Evolutionary conservation across 2,888 invertebrate genomes (phyloP), one percentile per base, ranked within the genome.

Genomic region (Leucania comma): DNA sequence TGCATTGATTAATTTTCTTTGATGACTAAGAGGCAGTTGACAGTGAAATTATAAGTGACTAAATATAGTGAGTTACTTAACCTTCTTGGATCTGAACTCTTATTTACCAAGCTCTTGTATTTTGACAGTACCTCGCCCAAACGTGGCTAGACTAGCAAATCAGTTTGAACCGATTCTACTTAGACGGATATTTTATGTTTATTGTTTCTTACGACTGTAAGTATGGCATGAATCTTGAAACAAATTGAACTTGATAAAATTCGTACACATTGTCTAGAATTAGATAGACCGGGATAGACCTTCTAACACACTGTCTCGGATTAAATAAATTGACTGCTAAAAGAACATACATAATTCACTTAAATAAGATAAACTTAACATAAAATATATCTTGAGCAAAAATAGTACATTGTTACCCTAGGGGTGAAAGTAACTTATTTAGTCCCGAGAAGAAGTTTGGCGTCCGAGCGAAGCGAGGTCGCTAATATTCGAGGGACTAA

Each of bases 101-200:
- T 68, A 66, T 76, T 76, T 70, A 72, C 57, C 57, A 57, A 69
- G 59, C 53, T 69, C 56, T 69, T 67, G 70, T 82, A 79, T 76
- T 81, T 81, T 79, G 53, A 66, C 68, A 65, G 73, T 79, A 56
- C 50, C 68, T 57, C 70, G 29, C 53, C 54, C 57, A 79, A 79
- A 74, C 65, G 80, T 84, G 82, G 68, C 59, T 62, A 64, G 75
- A 81, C 71, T 84, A 65, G 65, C 75, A 73, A 81, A 64, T 68
- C 60, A 56, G 50, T 67, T 71, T 62, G 51, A 75, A 72, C 68
- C 58, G 75, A 84, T 73, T 73, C 57, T 63, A 70, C 50, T 62
- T 53, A 69, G 26, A 68, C 56, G 24, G 51, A 68, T 78, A 80
- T 71, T 81, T 64, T 69, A 69, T 69, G 26, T 65, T 74, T 75